Evolutionary conservation across 1,140 invertebrate species (phyloP).

Genomic region (Olivierus martensii): DNA sequence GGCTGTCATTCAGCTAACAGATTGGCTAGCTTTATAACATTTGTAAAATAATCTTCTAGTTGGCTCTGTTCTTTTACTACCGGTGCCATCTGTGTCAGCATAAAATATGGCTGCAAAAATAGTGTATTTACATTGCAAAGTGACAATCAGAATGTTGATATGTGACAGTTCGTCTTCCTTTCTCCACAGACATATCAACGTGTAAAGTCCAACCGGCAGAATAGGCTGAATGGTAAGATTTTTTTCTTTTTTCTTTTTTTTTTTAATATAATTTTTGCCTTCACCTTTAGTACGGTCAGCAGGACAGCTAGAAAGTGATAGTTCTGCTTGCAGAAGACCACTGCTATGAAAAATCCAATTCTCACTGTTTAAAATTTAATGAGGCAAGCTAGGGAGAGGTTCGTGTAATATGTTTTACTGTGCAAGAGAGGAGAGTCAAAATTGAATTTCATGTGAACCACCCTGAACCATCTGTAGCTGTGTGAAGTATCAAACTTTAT

Average conservation of each 20-base stretch:
- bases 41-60: too few species aligned
- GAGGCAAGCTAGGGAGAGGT: neutral
- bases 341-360: too few species aligned
- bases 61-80: too few species aligned
- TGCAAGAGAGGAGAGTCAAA: too few species aligned
- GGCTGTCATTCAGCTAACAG: too few species aligned
- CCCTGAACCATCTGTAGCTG: neutral
- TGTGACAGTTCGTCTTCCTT: neutral
- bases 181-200: slow-evolving; percentile 39
- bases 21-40: too few species aligned
- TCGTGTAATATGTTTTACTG: too few species aligned
- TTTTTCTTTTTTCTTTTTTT: neutral
- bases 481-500: neutral
- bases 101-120: too few species aligned
- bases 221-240: slow-evolving; percentile 37
- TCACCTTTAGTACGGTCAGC: neutral
- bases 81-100: too few species aligned
- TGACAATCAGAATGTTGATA: too few species aligned
- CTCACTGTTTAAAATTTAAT: neutral
- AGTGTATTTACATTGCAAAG: too few species aligned
- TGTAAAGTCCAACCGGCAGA: slow-evolving; percentile 62
- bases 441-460: too few species aligned
- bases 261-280: neutral
- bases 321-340: neutral
- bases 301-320: neutral